phyloP scores from a whole-genome alignment of 2,888 invertebrate species.

The Eumerus sabulonum region DNA sequence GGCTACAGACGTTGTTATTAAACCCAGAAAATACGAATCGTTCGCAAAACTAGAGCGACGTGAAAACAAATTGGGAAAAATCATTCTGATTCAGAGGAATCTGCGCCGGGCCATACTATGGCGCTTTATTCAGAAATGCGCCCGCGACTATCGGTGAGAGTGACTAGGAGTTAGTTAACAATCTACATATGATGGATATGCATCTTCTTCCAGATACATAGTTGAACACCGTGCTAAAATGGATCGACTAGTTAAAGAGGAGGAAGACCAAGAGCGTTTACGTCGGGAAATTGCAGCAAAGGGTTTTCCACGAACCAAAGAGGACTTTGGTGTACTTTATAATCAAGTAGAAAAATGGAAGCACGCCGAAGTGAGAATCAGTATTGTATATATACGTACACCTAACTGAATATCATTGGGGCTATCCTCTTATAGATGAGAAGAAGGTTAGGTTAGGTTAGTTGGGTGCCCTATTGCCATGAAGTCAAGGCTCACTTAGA shows the following conservation, averaged over 20 bases:
- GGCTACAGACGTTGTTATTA: conserved; percentile 82
- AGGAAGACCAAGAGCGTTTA: conserved; percentile 75
- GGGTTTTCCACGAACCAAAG: conserved; percentile 85
- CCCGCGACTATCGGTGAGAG: conserved; percentile 79
- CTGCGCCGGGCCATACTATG: conserved; percentile 77
- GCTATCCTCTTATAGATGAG: conserved; percentile 82
- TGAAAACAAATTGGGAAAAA: conserved; percentile 81
- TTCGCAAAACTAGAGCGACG: conserved; percentile 82
- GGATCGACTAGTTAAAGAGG: conserved; percentile 72
- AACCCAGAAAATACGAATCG: conserved; percentile 83
- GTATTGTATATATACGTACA: too few relatives aligned
- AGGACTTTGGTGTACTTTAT: conserved; percentile 88
- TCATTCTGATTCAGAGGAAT: conserved; percentile 83
- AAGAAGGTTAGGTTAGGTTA: too few relatives aligned
- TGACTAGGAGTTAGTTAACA: conserved; percentile 13
- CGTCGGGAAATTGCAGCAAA: conserved; percentile 83
- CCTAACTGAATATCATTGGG: too few relatives aligned
- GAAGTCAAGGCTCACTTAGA: too few relatives aligned
- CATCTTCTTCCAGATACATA: conserved; percentile 76
- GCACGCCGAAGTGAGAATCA: conserved; percentile 72
- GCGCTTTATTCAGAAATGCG: conserved; percentile 79
- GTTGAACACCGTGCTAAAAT: conserved; percentile 76
- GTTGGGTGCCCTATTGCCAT: too few relatives aligned
- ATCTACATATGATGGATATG: too few relatives aligned
- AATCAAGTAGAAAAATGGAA: conserved; percentile 79